A percentile compares a stretch with the other conserved stretches of the same genome.
Conservation (phyloP, 2,888 invertebrate species). For the Scelioninae gen. 2 region DNA sequence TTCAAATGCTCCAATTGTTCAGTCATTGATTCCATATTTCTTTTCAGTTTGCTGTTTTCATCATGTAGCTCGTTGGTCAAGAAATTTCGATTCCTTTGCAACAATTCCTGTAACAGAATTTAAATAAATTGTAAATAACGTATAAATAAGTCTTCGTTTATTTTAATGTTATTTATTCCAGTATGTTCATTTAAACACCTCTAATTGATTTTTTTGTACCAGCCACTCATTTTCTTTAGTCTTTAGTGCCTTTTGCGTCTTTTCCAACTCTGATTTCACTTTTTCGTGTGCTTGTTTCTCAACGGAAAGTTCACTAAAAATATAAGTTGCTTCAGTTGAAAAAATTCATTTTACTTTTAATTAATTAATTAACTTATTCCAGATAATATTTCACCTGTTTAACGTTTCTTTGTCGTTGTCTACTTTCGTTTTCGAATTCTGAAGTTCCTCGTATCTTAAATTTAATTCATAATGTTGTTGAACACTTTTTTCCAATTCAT, state of each 20-base stretch:
- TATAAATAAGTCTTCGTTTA: too few relatives aligned
- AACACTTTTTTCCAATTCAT: constrained; percentile 81
- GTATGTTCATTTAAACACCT: constrained; percentile 76
- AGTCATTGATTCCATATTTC: constrained; percentile 81
- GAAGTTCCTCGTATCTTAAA: constrained; percentile 87
- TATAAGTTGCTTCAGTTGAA: not conserved
- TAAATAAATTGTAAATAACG: constrained; percentile 3
- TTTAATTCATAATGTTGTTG: constrained; percentile 88
- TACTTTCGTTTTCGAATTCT: constrained; percentile 88
- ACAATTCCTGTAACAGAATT: constrained; percentile 65
- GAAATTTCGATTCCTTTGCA: constrained; percentile 66
- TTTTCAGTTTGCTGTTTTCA: constrained; percentile 83
- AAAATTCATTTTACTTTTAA: not conserved
- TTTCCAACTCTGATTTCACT: constrained; percentile 80
- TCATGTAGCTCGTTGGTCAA: constrained; percentile 82
- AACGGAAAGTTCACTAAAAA: constrained; percentile 46
- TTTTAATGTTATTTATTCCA: too few relatives aligned
- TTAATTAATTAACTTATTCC: not conserved
- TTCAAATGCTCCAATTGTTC: constrained; percentile 85
- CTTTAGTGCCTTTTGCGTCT: constrained; percentile 80
- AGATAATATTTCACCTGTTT: constrained; percentile 76
- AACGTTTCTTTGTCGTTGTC: constrained; percentile 89
- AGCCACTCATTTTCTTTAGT: constrained; percentile 83
- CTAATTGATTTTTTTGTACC: constrained; percentile 83
- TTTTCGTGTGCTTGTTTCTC: constrained; percentile 61